phyloP scores from a whole-genome alignment of 2,113 vertebrate genomes.

The Polypterus bichir region DNA sequence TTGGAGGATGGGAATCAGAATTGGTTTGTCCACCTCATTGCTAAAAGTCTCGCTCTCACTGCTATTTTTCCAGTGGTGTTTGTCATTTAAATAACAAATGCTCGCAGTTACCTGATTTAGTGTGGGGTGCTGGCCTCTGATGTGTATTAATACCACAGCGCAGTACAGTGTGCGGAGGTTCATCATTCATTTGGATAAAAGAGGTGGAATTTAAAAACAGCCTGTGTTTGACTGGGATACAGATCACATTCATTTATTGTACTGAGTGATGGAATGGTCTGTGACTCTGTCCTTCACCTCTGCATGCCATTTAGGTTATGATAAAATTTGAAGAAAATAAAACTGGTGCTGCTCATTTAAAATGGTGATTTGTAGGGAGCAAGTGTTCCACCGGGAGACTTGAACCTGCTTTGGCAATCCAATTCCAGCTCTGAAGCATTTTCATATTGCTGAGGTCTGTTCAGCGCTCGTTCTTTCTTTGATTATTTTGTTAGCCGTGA shows the following conservation, averaged over 20 bases:
- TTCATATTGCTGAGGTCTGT: no score
- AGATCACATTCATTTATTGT: constrained; percentile 68
- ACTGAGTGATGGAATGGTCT: constrained; percentile 55
- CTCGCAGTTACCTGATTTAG: constrained; percentile 55
- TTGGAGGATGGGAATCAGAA: constrained; percentile 53
- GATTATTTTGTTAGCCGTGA: no score
- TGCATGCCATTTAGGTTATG: constrained; percentile 34
- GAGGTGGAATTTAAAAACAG: constrained; percentile 66
- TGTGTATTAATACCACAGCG: constrained; percentile 60
- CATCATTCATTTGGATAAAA: constrained; percentile 69
- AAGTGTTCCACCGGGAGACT: no score
- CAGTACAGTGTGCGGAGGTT: constrained; percentile 43
- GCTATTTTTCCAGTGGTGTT: constrained; percentile 34
- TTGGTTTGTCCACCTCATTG: constrained; percentile 50
- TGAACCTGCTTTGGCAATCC: no score
- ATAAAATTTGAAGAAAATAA: constrained; percentile 44
- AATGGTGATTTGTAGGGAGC: constrained; percentile 21
- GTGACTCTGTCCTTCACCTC: constrained; percentile 58
- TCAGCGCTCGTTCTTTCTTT: no score
- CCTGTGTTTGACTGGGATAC: constrained; percentile 60
- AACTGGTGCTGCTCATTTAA: constrained; percentile 37
- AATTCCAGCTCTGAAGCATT: no score
- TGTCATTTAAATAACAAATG: constrained; percentile 70
- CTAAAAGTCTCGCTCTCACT: constrained; percentile 25
- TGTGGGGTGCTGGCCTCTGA: constrained; percentile 49